Percentiles rank a stretch among this genome's conserved stretches.
Evolutionary conservation across 2,113 vertebrate species (phyloP).

Genomic region (Amphiprion percula): DNA sequence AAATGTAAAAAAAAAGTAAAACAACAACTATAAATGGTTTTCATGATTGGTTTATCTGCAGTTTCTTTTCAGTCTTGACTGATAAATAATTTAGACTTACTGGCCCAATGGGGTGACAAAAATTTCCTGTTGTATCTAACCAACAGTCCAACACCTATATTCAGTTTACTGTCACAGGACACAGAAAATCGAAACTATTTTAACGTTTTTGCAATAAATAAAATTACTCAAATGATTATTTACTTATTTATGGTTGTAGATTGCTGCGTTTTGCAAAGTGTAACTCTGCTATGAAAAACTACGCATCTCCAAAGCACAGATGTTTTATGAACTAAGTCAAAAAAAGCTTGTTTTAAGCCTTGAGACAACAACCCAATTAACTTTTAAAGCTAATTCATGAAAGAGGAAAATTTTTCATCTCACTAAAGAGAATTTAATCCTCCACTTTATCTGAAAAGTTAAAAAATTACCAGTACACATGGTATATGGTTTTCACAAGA

Average conservation of each 20-base stretch:
- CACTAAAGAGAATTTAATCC: slow-evolving; percentile 13
- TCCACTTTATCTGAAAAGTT: slow-evolving; percentile 6
- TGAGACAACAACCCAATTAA: background rate
- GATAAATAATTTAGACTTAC: slow-evolving; percentile 15
- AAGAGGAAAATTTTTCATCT: background rate
- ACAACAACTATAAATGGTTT: background rate
- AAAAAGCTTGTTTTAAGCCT: background rate
- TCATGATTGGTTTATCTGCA: background rate
- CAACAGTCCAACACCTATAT: background rate
- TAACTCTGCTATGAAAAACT: background rate
- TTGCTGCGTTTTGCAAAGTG: background rate
- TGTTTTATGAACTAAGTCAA: background rate
- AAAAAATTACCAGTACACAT: background rate
- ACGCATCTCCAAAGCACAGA: slow-evolving; percentile 2
- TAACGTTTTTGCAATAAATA: background rate
- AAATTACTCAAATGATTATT: slow-evolving; percentile 2
- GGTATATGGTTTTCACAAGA: background rate
- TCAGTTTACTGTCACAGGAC: background rate
- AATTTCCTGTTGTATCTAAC: background rate
- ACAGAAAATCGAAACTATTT: background rate
- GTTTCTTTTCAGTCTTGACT: slow-evolving; percentile 8
- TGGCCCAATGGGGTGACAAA: background rate
- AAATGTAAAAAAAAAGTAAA: too few relatives aligned
- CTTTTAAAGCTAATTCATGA: slow-evolving; percentile 1
- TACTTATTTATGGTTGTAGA: background rate